Conservation (phyloP, 2,113 vertebrate species). For the Hypanus sabinus region DNA sequence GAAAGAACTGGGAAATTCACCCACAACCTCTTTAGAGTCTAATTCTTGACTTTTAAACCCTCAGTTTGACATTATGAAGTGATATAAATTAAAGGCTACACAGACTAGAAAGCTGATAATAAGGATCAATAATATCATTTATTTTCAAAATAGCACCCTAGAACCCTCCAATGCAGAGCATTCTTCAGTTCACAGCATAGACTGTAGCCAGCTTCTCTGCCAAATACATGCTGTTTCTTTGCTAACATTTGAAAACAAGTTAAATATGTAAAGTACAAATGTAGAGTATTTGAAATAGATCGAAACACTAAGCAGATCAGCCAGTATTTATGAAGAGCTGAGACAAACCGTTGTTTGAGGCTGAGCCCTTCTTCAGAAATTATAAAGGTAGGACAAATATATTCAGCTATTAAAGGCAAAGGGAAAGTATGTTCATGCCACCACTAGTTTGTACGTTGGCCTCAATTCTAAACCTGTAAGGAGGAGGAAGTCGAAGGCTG, state of each 20-base stretch:
- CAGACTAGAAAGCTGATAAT: not conserved
- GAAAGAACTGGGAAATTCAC: not conserved
- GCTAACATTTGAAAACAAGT: not conserved
- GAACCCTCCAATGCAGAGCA: not conserved
- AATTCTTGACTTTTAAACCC: not conserved
- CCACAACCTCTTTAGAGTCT: not conserved
- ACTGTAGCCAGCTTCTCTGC: not conserved
- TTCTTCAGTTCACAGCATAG: not conserved
- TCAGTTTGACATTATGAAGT: not conserved
- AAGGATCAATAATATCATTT: not conserved
- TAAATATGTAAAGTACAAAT: not conserved
- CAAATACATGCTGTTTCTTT: not conserved
- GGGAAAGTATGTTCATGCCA: not conserved
- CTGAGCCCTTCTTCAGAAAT: not conserved
- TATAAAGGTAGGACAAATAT: not conserved
- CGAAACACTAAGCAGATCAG: not conserved
- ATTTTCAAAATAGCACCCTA: not conserved
- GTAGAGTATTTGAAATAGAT: not conserved
- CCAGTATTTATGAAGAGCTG: not conserved
- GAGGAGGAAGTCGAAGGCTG: not conserved
- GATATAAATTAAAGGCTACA: not conserved
- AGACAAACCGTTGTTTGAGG: not conserved
- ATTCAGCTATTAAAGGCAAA: not conserved
- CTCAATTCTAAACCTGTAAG: not conserved
- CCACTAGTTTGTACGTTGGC: not conserved